phyloP scores from a whole-genome alignment of 2,113 vertebrate species.

The Bujurquina vittata region DNA sequence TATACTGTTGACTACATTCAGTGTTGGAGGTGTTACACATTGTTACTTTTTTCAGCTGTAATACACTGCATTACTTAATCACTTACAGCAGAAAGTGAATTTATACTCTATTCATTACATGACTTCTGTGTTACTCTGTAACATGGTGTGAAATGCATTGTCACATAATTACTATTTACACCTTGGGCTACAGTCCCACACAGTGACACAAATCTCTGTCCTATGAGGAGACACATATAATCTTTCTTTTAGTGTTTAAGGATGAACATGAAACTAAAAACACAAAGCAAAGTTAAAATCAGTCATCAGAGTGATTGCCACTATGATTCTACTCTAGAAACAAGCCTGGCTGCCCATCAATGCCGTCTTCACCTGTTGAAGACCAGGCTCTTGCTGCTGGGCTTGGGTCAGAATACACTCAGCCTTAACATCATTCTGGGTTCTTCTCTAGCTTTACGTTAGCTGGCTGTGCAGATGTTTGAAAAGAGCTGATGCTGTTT shows the following conservation, averaged over 20 bases:
- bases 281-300: not conserved
- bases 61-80: not conserved
- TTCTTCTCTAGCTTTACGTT: not conserved
- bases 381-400: not conserved
- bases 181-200: not conserved
- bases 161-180: not conserved
- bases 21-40: not conserved
- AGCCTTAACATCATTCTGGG: not conserved
- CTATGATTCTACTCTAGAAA: not conserved
- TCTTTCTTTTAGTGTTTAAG: not conserved
- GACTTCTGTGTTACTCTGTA: not conserved
- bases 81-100: not conserved
- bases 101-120: not conserved
- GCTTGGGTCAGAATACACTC: not conserved
- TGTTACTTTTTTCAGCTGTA: not conserved
- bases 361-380: not conserved
- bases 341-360: not conserved
- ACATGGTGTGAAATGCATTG: not conserved
- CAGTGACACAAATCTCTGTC: not conserved
- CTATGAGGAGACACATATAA: not conserved
- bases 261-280: not conserved
- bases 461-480: conserved; percentile 1
- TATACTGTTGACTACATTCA: not conserved
- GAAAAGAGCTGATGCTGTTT: not conserved
- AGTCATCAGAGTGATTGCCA: not conserved